These are phyloP conservation scores for Leucoptera coffeella DNA, from an alignment of 2,888 invertebrate genomes.

Conservation along the genomic window DNA sequence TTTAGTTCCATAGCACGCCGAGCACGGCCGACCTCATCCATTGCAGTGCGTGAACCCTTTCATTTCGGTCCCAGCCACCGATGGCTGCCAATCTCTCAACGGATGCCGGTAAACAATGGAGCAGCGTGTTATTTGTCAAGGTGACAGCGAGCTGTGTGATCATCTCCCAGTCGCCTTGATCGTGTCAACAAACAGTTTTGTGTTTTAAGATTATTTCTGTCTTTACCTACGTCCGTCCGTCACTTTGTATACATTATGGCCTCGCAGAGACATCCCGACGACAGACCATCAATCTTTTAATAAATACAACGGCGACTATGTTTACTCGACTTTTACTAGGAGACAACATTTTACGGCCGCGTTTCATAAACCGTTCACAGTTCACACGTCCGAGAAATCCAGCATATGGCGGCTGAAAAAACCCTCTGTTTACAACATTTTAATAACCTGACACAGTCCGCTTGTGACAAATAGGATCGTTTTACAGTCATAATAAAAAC, in stretches of 20 bases:
- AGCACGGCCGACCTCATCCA: no score
- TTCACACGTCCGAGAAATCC: constrained; percentile 14
- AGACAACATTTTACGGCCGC: constrained; percentile 29
- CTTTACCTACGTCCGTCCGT: constrained; percentile 16
- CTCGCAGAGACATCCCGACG: constrained; percentile 35
- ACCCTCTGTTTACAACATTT: constrained; percentile 4
- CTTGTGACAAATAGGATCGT: constrained; percentile 16
- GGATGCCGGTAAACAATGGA: no score
- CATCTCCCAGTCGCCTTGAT: no score
- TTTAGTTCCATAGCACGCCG: no score
- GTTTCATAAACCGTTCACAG: constrained; percentile 34
- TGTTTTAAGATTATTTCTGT: no score
- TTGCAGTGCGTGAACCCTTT: no score
- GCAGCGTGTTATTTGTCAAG: no score
- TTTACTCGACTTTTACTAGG: constrained; percentile 23
- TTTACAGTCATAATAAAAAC: no score
- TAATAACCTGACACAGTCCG: constrained; percentile 20
- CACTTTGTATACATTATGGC: constrained; percentile 23
- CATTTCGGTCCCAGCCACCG: no score
- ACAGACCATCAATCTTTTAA: constrained; percentile 43
- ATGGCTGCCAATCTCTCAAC: no score
- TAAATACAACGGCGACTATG: constrained; percentile 20
- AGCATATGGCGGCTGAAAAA: constrained; percentile 24
- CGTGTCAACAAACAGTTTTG: no score
- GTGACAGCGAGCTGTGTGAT: no score